Conservation (phyloP, 1,140 invertebrate species). For the Anastrepha obliqua region DNA sequence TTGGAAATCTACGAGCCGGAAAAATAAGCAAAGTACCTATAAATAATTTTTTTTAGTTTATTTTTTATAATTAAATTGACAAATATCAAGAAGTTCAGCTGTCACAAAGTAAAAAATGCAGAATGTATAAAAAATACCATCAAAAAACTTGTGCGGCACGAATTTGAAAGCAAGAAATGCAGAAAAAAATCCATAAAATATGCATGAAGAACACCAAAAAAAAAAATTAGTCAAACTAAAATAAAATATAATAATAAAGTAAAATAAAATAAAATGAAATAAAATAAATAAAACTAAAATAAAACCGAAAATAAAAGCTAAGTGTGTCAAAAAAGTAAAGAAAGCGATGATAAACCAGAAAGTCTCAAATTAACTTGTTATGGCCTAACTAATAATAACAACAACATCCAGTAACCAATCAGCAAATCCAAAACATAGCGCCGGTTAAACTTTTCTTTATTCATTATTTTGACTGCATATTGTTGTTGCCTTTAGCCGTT, state of each 20-base stretch:
- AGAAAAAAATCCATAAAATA: too few relatives aligned
- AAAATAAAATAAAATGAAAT: not conserved
- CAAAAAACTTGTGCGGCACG: too few relatives aligned
- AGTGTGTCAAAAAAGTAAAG: not conserved
- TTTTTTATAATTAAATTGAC: too few relatives aligned
- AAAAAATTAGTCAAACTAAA: not conserved
- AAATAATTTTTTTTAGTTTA: too few relatives aligned
- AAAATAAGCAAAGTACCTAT: too few relatives aligned
- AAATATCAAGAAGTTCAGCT: too few relatives aligned
- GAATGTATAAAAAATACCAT: too few relatives aligned
- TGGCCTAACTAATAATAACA: not conserved
- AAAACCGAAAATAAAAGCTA: not conserved
- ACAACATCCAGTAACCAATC: not conserved
- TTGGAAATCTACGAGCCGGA: too few relatives aligned
- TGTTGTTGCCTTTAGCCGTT: not conserved
- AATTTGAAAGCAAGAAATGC: too few relatives aligned
- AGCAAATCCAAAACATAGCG: not conserved
- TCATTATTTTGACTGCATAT: too few relatives aligned
- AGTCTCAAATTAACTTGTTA: slow-evolving; percentile 11
- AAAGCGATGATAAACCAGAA: not conserved
- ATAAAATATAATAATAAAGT: not conserved
- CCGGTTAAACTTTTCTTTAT: not conserved
- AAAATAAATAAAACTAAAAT: slow-evolving; percentile 27
- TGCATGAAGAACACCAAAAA: not conserved
- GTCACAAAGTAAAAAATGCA: too few relatives aligned